Base-by-base conservation (phyloP, 2,113 vertebrate genomes). In the Microcebus tavaratra region DNA sequence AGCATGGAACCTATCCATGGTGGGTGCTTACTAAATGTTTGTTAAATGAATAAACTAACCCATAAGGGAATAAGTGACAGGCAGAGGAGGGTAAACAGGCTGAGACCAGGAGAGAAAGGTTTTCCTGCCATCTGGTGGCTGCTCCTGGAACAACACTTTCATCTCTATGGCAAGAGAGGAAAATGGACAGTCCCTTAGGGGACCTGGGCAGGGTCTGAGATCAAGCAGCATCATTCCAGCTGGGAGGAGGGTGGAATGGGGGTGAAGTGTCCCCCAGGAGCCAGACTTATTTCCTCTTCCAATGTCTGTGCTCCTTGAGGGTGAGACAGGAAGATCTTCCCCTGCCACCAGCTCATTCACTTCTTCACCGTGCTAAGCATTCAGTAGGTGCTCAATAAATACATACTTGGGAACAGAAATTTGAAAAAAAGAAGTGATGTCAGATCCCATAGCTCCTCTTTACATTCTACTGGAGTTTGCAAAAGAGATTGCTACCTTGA, bases 91-190 rank as follows among this genome's bases (percentile, higher is more conserved):
- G 4, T 1, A 8, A 0, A 1, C 2, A 4, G 27, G 7, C 18
- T 3, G 36, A 14, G 53, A 25, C 6, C 10, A 36, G 79, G 63
- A 81, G 12, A 42, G 48, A 90, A 86, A 57, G 83, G 79, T 7
- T 91, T 59, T 76, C 39, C 25, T 78, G 96, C 96, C 97, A 97
- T 65, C 97, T 98, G 39, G 89, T 81, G 97, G 96, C 80, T 90
- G 0, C 61, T 90, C 8, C 29, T 73, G 80, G 83, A 97, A 97
- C 21, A 81, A 86, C 72, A 76, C 39, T 12, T 61, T 84, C 59
- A 63, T 81, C 29, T 63, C 42, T 17, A 10, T 3, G 39, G 29
- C 45, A 2, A 31, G 61, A 76, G 93, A 92, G 89, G 82, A 84
- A 94, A 88, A 67, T 8, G 17, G 48, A 78, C 63, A 48, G 34